Evolutionary conservation across 1,140 invertebrate genomes (phyloP).

Genomic region (Phymorhynchus buccinoides): DNA sequence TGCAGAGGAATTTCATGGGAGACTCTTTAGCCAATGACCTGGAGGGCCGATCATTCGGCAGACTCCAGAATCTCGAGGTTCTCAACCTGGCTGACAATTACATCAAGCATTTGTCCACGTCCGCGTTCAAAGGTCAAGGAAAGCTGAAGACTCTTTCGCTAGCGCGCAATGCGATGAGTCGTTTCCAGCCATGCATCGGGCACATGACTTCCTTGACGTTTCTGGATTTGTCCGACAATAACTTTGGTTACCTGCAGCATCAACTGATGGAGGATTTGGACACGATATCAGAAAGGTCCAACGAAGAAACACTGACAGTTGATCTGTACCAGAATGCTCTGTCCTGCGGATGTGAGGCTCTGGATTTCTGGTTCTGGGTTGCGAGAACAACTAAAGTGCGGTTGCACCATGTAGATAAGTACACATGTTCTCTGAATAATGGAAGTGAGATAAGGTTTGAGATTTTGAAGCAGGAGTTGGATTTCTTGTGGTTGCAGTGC

Average conservation of each 20-base stretch:
- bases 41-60: not conserved
- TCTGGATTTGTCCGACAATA: slow-evolving; percentile 20
- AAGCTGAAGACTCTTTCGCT: not conserved
- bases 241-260: not conserved
- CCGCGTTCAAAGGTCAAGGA: not conserved
- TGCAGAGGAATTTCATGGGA: not conserved
- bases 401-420: not conserved
- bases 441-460: not conserved
- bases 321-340: not conserved
- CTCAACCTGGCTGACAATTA: not conserved
- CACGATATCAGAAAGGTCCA: not conserved
- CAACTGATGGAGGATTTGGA: not conserved
- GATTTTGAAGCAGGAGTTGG: not conserved
- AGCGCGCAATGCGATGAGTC: not conserved
- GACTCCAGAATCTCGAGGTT: not conserved
- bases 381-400: not conserved
- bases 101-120: not conserved
- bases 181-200: not conserved
- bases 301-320: not conserved
- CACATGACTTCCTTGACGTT: slow-evolving; percentile 19
- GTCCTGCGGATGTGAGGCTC: not conserved
- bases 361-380: slow-evolving; percentile 12
- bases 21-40: not conserved
- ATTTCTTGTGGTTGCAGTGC: slow-evolving; percentile 13
- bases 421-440: slow-evolving; percentile 1